phyloP scores from a whole-genome alignment of 2,113 vertebrate genomes.

The Prolemur simus region DNA sequence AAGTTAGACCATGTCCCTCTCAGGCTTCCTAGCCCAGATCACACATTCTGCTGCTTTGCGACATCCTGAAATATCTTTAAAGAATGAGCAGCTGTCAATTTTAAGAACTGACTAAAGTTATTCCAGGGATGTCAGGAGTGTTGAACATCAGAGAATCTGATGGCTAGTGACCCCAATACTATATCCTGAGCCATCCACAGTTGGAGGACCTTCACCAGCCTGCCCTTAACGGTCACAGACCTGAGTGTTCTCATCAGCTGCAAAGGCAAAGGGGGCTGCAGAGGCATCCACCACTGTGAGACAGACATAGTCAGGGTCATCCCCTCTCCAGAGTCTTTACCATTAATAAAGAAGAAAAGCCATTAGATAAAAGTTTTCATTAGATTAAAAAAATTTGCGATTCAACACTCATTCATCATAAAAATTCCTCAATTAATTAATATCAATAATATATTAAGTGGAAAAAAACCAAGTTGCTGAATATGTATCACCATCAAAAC shows the following conservation, averaged over 20 bases:
- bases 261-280: neutral
- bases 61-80: neutral
- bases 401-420: conserved; percentile 1
- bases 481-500: neutral
- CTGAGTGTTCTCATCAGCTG: neutral
- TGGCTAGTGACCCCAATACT: neutral
- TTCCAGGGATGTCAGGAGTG: neutral
- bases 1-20: neutral
- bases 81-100: neutral
- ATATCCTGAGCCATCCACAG: neutral
- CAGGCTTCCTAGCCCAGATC: neutral
- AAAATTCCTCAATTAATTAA: neutral
- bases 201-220: neutral
- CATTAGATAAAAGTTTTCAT: neutral
- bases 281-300: neutral
- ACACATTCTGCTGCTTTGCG: neutral
- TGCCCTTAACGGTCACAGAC: neutral
- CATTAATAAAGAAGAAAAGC: conserved; percentile 5
- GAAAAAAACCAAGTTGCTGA: neutral
- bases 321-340: neutral
- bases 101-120: neutral
- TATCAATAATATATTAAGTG: neutral
- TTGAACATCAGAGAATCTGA: neutral
- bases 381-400: neutral
- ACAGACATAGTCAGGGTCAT: neutral